Base-by-base conservation (phyloP, 2,113 vertebrate species). In the Gasterosteus aculeatus region DNA sequence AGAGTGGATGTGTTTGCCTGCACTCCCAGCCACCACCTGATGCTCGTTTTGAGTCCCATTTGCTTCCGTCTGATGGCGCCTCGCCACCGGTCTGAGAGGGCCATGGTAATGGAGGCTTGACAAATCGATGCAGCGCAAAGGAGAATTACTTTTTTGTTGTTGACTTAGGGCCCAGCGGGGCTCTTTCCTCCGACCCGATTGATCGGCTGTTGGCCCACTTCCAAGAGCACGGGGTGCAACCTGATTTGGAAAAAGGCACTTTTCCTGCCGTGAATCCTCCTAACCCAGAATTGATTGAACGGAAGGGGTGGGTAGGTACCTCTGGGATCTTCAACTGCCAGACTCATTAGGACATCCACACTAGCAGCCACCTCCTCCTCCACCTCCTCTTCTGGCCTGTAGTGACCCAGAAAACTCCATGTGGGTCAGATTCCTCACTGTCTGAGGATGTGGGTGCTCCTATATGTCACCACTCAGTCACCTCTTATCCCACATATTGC, bases 351-450 rank as follows among this genome's bases (percentile, higher is more conserved):
- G 33, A 49, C 58, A 26, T 42, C 11, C 75, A 19, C 79, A 39
- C 35, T 7, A 38, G 35, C 70, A 44, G 51, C 33, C 59, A 63
- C 49, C 59, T 41, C 53, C 62, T 58, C 68, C 59, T 64, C 75
- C 53, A 31, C 53, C 62, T 59, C 69, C 61, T 66, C 76, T 46
- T 39, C 69, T 77, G 85, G 53, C 83, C 81, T 76, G 0, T 22
- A 71, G 58, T 73, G 88, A 86, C 88, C 86, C 80, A 91, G 72
- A 91, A 26, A 89, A 88, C 81, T 87, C 59, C 72, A 89, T 88
- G 60, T 85, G 84, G 82, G 87, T 91, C 87, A 88, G 44, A 84
- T 69, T 63, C 70, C 58, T 74, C 47, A 31, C 64, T 38, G 16
- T 31, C 26, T 38, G 59, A 75, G n/a, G 70, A 38, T 1, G 59